phyloP scores from a whole-genome alignment of 1,140 invertebrate species.

The Melitaea cinxia region DNA sequence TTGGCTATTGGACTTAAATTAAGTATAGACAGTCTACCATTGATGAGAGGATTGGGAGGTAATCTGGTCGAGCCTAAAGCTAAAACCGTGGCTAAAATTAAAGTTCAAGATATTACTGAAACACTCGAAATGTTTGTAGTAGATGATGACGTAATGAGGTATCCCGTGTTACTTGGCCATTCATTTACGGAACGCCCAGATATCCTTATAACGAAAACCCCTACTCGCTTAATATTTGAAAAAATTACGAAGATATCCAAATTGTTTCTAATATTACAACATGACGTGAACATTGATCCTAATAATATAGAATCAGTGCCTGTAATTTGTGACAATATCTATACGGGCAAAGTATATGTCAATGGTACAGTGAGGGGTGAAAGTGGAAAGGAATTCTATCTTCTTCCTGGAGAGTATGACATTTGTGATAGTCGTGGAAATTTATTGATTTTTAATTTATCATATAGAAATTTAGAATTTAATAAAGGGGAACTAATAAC shows the following conservation, averaged over 20 bases:
- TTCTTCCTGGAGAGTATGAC: slow-evolving; percentile 7
- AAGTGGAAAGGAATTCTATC: slow-evolving; percentile 26
- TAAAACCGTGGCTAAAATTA: not conserved
- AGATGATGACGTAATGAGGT: slow-evolving; percentile 17
- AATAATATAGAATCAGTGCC: not conserved
- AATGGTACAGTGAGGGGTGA: not conserved
- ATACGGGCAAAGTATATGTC: not conserved
- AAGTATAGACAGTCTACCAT: not conserved
- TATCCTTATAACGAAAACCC: not conserved
- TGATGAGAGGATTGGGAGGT: slow-evolving; percentile 18
- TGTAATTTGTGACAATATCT: not conserved
- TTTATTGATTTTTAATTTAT: slow-evolving; percentile 1
- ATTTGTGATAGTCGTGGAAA: not conserved
- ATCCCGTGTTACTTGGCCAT: slow-evolving; percentile 24
- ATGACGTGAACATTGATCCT: not conserved
- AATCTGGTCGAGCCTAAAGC: not conserved
- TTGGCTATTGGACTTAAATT: slow-evolving; percentile 3
- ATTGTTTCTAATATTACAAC: not conserved
- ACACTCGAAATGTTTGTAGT: slow-evolving; percentile 18
- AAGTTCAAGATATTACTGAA: slow-evolving; percentile 13
- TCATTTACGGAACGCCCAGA: slow-evolving; percentile 26
- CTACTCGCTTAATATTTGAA: not conserved
- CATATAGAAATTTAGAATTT: not conserved
- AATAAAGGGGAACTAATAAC: not conserved
- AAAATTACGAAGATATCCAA: not conserved